Base-by-base conservation (phyloP, 1,140 invertebrate species). In the Phocides pigmalion region DNA sequence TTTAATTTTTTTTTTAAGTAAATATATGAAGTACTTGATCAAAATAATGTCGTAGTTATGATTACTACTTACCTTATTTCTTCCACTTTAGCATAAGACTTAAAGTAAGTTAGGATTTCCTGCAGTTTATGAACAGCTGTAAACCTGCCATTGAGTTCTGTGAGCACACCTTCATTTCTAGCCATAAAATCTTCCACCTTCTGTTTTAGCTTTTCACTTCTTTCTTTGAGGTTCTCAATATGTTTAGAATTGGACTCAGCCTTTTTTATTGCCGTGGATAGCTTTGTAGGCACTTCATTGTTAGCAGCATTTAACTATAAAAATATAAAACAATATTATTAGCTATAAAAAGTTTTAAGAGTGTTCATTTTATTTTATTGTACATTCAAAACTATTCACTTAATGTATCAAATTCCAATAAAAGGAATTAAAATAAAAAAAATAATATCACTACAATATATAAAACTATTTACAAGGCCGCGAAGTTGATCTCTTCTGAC, bases 71-170 rank as follows among this genome's bases (percentile, higher is more conserved):
- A 92, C 91, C 89, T 85, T 17, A 92, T 32, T 19, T 88, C 83
- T 49, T 92, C 84, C 69, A 92, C 73, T 77, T 81, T 84, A 50
- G 85, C 82, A 81, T 88, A 89, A 19, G 88, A 87, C 64, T 88
- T 89, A 35, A 92, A 76, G 79, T 92, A 92, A 20, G 65, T 59
- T 15, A 90, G 70, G 3, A 86, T 78, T 51, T 82, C 81, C 72
- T 92, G 84, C 19, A 92, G 67, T 63, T 86, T 84, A 54, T 72
- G 75, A 14, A 92, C 85, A 42, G 81, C 80, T 51, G 72, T 62
- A 65, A 92, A 90, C 46, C 84, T 76, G 64, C 83, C 84, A 17
- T 86, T 71, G 11, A 92, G 62, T 68, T 87, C 86, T 17, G 58
- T 68, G 32, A 76, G 74, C 3, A 91, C 46, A 11, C 84, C 83